Conservation (phyloP, 2,113 vertebrate genomes). For the Neomonachus schauinslandi region DNA sequence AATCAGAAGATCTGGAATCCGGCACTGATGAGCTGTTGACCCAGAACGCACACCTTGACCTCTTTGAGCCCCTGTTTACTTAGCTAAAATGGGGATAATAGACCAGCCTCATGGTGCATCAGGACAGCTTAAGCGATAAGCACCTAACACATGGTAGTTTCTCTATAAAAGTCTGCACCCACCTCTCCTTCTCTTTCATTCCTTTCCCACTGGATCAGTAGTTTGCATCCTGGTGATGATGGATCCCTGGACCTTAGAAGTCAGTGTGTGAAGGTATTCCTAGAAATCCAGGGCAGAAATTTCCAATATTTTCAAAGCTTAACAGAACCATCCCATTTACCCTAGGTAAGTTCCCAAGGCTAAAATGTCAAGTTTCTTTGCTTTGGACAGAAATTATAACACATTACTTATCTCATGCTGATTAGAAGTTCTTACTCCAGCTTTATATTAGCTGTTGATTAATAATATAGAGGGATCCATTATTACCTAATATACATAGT, state of each 20-base stretch:
- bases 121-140: background rate
- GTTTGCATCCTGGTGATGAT: background rate
- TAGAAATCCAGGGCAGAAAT: background rate
- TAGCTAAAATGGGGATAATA: background rate
- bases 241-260: background rate
- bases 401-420: constrained; percentile 34
- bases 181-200: background rate
- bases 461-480: background rate
- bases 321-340: background rate
- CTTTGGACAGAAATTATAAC: constrained; percentile 21
- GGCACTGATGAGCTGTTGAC: background rate
- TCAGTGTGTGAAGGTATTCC: background rate
- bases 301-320: constrained; percentile 7
- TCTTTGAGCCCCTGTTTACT: background rate
- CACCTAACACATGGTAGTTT: background rate
- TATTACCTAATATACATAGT: background rate
- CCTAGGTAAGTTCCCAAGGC: background rate
- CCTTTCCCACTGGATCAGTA: background rate
- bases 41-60: background rate
- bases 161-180: background rate
- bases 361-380: constrained; percentile 56
- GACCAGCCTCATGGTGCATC: background rate
- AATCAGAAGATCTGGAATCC: constrained; percentile 7
- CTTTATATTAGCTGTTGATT: constrained; percentile 6
- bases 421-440: constrained; percentile 6